These are phyloP conservation scores for Corythaeola cristata DNA, from an alignment of 2,113 vertebrate species.

Conservation along the genomic window DNA sequence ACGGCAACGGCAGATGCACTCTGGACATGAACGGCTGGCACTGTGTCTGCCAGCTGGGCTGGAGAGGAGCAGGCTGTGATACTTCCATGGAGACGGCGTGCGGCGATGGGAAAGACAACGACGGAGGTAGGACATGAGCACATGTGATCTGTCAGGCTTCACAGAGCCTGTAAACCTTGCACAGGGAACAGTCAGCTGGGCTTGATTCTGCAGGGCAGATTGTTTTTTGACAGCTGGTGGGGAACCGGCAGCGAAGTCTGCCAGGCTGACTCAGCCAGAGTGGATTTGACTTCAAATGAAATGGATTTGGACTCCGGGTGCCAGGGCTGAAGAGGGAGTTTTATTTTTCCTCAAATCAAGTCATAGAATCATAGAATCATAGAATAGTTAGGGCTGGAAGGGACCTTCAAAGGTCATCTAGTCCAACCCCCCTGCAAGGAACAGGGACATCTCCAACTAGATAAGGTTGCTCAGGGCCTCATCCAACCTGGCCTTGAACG, in stretches of 20 bases:
- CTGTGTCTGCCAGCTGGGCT: slow-evolving; percentile 97
- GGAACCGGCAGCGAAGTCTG: background rate
- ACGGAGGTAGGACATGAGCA: slow-evolving; percentile 85
- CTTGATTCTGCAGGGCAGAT: slow-evolving; percentile 17
- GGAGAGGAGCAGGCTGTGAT: slow-evolving; percentile 94
- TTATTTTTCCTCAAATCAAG: background rate
- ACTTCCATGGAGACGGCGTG: slow-evolving; percentile 98
- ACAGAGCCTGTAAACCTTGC: background rate
- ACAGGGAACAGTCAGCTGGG: background rate
- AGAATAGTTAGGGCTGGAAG: too few relatives aligned
- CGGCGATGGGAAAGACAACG: slow-evolving; percentile 95
- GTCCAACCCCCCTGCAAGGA: too few relatives aligned
- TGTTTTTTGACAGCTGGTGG: slow-evolving; percentile 42
- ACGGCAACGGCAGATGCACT: slow-evolving; percentile 96
- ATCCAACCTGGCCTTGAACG: too few relatives aligned
- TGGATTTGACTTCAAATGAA: slow-evolving; percentile 1
- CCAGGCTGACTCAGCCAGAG: slow-evolving; percentile 37
- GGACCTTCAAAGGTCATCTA: too few relatives aligned
- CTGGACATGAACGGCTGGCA: slow-evolving; percentile 96
- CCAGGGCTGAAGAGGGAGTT: background rate
- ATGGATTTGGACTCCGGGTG: background rate
- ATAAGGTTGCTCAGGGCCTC: too few relatives aligned
- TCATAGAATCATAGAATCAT: too few relatives aligned
- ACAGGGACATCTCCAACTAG: too few relatives aligned
- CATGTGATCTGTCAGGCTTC: background rate